Percentiles rank a stretch among this genome's conserved stretches.
These are phyloP conservation scores for Stenopsyche tienmushanensis DNA, from an alignment of 1,140 invertebrate species.

Conservation along the genomic window DNA sequence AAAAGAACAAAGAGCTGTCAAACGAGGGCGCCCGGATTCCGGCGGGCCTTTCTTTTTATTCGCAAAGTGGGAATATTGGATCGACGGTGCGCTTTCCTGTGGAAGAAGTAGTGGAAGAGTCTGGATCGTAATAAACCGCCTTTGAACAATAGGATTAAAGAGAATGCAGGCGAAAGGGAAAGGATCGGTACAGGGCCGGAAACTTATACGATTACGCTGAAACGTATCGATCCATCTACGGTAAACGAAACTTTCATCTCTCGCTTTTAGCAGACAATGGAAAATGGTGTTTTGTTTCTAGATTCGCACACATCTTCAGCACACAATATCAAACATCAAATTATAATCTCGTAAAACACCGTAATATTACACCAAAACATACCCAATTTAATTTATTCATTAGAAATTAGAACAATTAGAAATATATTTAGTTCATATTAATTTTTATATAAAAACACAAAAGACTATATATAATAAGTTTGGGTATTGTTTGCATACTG, in stretches of 20 bases:
- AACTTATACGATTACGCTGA: constrained; percentile 21
- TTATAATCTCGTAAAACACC: no score
- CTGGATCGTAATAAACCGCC: background rate
- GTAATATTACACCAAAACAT: no score
- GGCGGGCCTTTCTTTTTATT: background rate
- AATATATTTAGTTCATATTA: no score
- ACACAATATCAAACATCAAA: no score
- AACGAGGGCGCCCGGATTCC: background rate
- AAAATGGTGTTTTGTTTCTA: no score
- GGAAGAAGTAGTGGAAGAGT: background rate
- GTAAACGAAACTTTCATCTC: background rate
- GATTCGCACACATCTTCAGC: no score
- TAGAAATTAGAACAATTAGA: no score
- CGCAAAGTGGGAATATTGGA: background rate
- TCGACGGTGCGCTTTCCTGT: constrained; percentile 8
- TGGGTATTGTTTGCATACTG: no score
- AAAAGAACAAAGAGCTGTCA: background rate
- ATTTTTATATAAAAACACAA: no score
- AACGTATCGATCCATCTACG: constrained; percentile 12
- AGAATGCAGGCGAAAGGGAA: constrained; percentile 1
- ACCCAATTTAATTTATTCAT: no score
- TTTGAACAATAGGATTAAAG: constrained; percentile 16
- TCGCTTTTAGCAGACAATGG: no score
- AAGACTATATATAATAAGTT: no score
- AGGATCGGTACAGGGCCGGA: background rate